These are phyloP conservation scores for Triplophysa dalaica DNA, from an alignment of 2,113 vertebrate genomes.

Conservation along the genomic window DNA sequence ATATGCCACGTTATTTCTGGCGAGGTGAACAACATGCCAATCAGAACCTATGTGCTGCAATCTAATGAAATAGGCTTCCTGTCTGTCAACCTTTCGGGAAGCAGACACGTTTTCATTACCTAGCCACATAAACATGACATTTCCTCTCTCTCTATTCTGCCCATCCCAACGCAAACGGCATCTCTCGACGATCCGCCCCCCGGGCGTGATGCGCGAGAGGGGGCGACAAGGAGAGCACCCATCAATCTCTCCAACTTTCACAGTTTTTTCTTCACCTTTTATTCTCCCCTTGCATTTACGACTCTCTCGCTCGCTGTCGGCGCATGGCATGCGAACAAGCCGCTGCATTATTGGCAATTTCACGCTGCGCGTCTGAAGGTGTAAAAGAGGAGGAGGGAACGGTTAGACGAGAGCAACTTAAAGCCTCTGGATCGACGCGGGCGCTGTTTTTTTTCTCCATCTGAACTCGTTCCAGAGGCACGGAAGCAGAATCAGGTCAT, in stretches of 20 bases:
- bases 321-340: slow-evolving; percentile 14
- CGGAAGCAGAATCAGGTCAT: slow-evolving; percentile 72
- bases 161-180: slow-evolving; percentile 41
- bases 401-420: slow-evolving; percentile 53
- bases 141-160: slow-evolving; percentile 53
- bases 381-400: slow-evolving; percentile 50
- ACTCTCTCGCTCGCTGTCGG: neutral
- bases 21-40: slow-evolving; percentile 55
- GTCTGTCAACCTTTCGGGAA: slow-evolving; percentile 59
- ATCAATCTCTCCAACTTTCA: slow-evolving; percentile 11
- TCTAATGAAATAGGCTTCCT: slow-evolving; percentile 66
- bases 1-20: slow-evolving; percentile 50
- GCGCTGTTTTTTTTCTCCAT: slow-evolving; percentile 30
- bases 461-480: slow-evolving; percentile 42
- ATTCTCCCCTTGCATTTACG: slow-evolving; percentile 15
- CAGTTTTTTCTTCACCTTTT: slow-evolving; percentile 19
- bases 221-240: slow-evolving; percentile 10
- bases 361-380: slow-evolving; percentile 49
- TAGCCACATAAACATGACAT: slow-evolving; percentile 58
- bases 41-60: slow-evolving; percentile 56
- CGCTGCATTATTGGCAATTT: slow-evolving; percentile 48
- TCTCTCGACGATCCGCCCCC: slow-evolving; percentile 11
- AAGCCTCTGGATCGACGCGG: slow-evolving; percentile 60
- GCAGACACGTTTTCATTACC: slow-evolving; percentile 63
- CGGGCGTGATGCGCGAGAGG: neutral